Conservation (phyloP, 2,113 vertebrate genomes). For the Scomber scombrus region DNA sequence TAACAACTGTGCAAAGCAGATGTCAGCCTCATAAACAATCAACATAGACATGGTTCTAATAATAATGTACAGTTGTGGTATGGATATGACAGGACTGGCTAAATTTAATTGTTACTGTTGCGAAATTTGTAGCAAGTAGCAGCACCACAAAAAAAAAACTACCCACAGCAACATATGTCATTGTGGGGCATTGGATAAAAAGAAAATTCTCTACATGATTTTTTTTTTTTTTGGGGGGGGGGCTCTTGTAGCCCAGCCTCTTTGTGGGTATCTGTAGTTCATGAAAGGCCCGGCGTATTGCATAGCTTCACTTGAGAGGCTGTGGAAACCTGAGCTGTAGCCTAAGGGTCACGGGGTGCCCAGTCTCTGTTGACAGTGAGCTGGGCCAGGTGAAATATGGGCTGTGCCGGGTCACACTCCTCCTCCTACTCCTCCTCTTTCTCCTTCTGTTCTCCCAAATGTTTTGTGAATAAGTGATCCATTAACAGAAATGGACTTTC, state of each 20-base stretch:
- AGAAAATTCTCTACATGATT: not conserved
- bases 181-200: not conserved
- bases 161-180: not conserved
- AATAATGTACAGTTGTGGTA: no score
- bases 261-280: slow-evolving; percentile 22
- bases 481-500: slow-evolving; percentile 60
- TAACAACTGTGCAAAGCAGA: not conserved
- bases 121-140: no score
- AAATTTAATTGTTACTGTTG: no score
- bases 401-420: slow-evolving; percentile 48
- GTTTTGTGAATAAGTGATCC: slow-evolving; percentile 63
- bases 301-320: slow-evolving; percentile 49
- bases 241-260: slow-evolving; percentile 10
- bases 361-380: slow-evolving; percentile 64
- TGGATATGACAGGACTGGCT: no score
- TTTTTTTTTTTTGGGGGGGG: no score
- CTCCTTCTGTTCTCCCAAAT: slow-evolving; percentile 43
- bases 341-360: slow-evolving; percentile 59
- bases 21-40: no score
- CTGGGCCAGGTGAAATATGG: slow-evolving; percentile 52
- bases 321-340: slow-evolving; percentile 66
- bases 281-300: slow-evolving; percentile 34
- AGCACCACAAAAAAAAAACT: not conserved
- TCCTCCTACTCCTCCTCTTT: slow-evolving; percentile 47
- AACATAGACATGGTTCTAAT: no score